Evolutionary conservation across 2,113 vertebrate species (phyloP), one percentile per base, ranked within the genome.

Genomic region (Urocolius indicus): DNA sequence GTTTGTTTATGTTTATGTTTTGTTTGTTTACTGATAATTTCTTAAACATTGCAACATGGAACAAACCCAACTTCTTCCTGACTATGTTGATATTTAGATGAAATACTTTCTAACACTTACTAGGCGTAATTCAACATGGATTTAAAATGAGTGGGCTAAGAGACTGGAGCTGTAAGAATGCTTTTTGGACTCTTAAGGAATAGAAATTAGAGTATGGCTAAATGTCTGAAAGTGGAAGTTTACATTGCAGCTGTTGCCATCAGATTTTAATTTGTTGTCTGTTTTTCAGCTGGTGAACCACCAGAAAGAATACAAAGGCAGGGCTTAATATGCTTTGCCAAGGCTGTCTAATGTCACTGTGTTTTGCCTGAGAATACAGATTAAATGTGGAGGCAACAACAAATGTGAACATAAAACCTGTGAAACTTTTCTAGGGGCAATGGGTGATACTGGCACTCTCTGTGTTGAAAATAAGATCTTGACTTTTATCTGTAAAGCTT

Each of bases 41-140:
- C 27, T 72, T 63, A 68, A 69, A 3, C 6, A 48, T 29, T n/a
- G 51, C 3, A 74, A 41, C 3, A 49, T 13, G 10, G 27, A 66
- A 3, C 1, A 62, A 85, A 82, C 16, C 0, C 8, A 58, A 3
- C 10, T 46, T 81, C 19, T 80, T 73, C 26, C 24, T 2, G 1
- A 19, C 13, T 29, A 7, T 41, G 6, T 20, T 26, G 18, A 30
- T 59, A 30, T 4, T 77, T 26, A 32, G 8, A 32, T 19, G 7
- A 6, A 68, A 45, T 30, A 23, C 3, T 34, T 80, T 65, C 22
- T 45, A 45, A 48, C 11, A 87, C 26, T 5, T 46, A 41, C 15
- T 41, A 59, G 8, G 24, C 18, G n/a, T 48, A 11, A 51, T 82
- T 22, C 34, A 80, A 4, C 5, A 15, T 38, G 24, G 2, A 3